Evolutionary conservation across 1,140 invertebrate species (phyloP), one percentile per base, ranked within the genome.

Genomic region (Pseudomyrmex pallidus): DNA sequence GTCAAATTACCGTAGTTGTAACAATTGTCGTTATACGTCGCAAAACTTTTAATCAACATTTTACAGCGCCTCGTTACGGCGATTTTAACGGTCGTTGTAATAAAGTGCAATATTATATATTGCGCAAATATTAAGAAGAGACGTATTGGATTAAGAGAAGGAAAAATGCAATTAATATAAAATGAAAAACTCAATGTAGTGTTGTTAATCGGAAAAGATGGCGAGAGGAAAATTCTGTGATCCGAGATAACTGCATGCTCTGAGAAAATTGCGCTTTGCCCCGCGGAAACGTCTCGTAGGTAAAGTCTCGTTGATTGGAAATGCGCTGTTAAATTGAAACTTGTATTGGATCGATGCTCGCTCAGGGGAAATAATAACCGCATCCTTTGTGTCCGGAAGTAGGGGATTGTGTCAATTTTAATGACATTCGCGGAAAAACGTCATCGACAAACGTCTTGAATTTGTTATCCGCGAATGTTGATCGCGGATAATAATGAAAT

Each of bases 281-380:
- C 35, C 35, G 35, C 50, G 12, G 59, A 62, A 62, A 59, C 56
- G 67, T 82, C 54, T 80, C 56, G 57, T 63, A 25, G 20, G 57
- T 62, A 74, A 63, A 74, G 72, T 54, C 44, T 74, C 17, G 72
- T 74, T 74, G 72, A 63, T 74, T 74, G 73, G 20, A 74, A 63
- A 74, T 74, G 73, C 73, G 7, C 57, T 74, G 59, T 74, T 74
- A 74, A 74, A 74, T 74, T 74, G 73, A 74, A 74, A 74, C 57
- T 63, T 74, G 57, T 63, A 50, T 74, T 59, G 57, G 44, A 74
- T 74, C 73, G 73, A 64, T 63, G 46, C 15, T 74, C 59, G 25
- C 57, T 25, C 73, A 12, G 63, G 59, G 44, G 20, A 74, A 74
- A 25, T 63, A 74, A 74, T 59, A 74, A 74, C 57, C 15, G 59